Evolutionary conservation across 2,797 vertebrate genomes (phyloP).

Genomic region (Crenuchus spilurus): DNA sequence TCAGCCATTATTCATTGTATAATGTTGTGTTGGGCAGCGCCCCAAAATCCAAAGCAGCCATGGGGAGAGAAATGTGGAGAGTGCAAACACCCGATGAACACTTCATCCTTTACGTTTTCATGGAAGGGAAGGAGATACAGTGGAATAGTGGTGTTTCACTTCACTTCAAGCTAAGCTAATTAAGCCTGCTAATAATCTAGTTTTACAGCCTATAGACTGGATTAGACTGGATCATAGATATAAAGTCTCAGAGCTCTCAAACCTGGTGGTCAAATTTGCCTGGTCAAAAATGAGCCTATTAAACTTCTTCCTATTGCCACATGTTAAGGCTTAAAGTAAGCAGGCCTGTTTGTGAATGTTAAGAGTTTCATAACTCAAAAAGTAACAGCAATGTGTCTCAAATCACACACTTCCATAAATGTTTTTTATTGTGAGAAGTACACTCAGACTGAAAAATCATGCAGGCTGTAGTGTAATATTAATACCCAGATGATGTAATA

Average conservation of each 20-base stretch:
- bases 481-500: no score
- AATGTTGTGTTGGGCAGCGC: slow-evolving; percentile 56
- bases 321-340: background rate
- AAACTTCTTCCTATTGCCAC: background rate
- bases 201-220: background rate
- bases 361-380: no score
- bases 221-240: background rate
- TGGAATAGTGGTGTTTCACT: background rate
- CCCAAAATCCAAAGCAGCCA: slow-evolving; percentile 52
- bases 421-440: no score
- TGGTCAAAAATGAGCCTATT: background rate
- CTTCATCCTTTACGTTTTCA: slow-evolving; percentile 20
- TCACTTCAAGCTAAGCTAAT: background rate
- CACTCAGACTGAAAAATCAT: no score
- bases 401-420: no score
- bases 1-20: slow-evolving; percentile 54
- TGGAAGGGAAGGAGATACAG: slow-evolving; percentile 13
- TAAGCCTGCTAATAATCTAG: background rate
- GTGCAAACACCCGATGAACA: slow-evolving; percentile 45
- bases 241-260: no score
- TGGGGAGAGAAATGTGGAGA: slow-evolving; percentile 41
- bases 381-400: no score
- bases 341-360: no score
- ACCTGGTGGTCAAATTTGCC: background rate
- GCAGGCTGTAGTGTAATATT: no score